Conservation (phyloP, 1,140 invertebrate genomes). For the Helicoverpa armigera region DNA sequence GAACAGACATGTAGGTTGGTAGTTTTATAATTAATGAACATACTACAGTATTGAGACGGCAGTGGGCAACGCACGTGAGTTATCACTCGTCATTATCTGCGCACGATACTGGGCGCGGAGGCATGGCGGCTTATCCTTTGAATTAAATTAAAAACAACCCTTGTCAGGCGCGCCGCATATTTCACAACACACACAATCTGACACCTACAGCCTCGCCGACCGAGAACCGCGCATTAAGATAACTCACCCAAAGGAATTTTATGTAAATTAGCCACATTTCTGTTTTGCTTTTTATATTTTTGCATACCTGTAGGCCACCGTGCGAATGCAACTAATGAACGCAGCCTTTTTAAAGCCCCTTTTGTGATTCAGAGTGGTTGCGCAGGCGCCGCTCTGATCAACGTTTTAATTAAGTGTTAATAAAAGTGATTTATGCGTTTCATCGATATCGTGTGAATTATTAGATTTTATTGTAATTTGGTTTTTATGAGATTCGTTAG, state of each 20-base stretch:
- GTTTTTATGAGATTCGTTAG: neutral
- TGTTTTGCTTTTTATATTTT: constrained; percentile 45
- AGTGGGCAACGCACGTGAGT: constrained; percentile 63
- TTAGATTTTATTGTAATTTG: constrained; percentile 19
- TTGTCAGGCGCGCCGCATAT: constrained; percentile 63
- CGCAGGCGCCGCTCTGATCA: constrained; percentile 21
- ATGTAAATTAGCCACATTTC: constrained; percentile 59
- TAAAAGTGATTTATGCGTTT: constrained; percentile 35
- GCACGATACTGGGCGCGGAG: constrained; percentile 33
- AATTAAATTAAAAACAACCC: constrained; percentile 74
- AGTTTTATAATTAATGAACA: neutral
- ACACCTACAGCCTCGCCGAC: constrained; percentile 56
- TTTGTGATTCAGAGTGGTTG: neutral
- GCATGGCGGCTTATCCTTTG: constrained; percentile 73
- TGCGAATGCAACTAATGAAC: constrained; percentile 62
- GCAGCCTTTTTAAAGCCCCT: constrained; percentile 19
- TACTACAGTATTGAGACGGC: neutral
- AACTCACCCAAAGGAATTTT: constrained; percentile 68
- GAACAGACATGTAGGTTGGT: too few relatives aligned
- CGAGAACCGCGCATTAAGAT: constrained; percentile 58
- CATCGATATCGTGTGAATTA: constrained; percentile 17
- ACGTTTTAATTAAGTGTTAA: constrained; percentile 52
- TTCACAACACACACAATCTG: constrained; percentile 61
- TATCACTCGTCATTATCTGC: constrained; percentile 78
- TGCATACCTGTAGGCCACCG: constrained; percentile 53